Base-by-base conservation (phyloP, 2,113 vertebrate genomes). In the Fukomys damarensis region DNA sequence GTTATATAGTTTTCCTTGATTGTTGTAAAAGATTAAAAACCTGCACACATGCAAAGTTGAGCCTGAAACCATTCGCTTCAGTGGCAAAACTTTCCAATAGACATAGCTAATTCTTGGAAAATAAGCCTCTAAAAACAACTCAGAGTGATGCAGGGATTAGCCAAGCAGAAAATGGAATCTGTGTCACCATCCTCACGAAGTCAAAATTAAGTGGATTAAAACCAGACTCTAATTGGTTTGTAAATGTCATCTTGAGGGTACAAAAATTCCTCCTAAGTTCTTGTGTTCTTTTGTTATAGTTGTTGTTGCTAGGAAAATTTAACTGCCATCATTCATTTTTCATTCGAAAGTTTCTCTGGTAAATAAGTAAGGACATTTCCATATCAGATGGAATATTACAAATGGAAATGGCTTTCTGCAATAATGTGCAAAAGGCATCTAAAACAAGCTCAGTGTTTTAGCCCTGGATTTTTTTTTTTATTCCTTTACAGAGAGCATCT, bases 181-280 rank as follows among this genome's bases (percentile, higher is more conserved):
- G 16, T 95, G 81, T 95, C 58, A 94, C 79, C 66, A 96, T 54
- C 20, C 49, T 96, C 35, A 74, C 28, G 77, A 95, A 80, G 92
- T 86, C 85, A 93, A 96, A 95, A 97, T 94, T 59, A 79, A 91
- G 65, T 94, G 68, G 77, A 96, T 97, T 94, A 96, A 94, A 97
- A 91, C 22, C 30, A 86, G 88, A 91, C 16, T 86, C 28, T 94
- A 96, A 97, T 76, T 86, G 89, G 72, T 91, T 91, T 95, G 85
- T 72, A 88, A 96, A 92, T 96, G 81, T 86, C 82, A 93, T 93
- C 97, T 92, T 90, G 70, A 91, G 16, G 85, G 79, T 95, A 95
- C 61, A 82, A 96, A 87, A 74, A 95, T 82, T 90, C 93, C 83
- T 92, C 14, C 13, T 35, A 88, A 83, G 19, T n/a, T 49, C 24